phyloP scores from a whole-genome alignment of 2,797 vertebrate genomes.

The Sebastiscus albofasciatus region DNA sequence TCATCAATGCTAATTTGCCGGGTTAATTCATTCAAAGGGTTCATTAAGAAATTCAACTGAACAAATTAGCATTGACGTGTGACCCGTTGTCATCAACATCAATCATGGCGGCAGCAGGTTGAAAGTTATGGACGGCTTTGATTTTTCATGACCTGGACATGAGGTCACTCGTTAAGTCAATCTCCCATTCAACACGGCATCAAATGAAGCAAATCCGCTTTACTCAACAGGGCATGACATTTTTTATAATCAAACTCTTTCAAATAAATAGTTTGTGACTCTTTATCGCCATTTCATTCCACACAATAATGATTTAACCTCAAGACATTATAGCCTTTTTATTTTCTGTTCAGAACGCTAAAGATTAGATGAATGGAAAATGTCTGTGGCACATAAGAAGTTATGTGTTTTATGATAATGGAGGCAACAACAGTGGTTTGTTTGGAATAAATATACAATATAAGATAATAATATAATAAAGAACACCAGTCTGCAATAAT shows the following conservation, averaged over 20 bases:
- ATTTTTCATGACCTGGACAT: slow-evolving; percentile 58
- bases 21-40: slow-evolving; percentile 59
- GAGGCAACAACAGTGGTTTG: not conserved
- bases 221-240: not conserved
- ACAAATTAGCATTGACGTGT: slow-evolving; percentile 56
- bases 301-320: not conserved
- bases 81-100: slow-evolving; percentile 51
- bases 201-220: slow-evolving; percentile 26
- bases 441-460: not conserved
- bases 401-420: not conserved
- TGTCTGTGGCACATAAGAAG: not conserved
- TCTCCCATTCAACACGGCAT: slow-evolving; percentile 5
- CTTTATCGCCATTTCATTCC: not conserved
- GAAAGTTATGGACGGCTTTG: slow-evolving; percentile 52
- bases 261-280: not conserved
- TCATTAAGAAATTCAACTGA: slow-evolving; percentile 60
- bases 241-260: not conserved
- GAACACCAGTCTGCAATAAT: not conserved
- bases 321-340: not conserved
- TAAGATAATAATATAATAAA: not conserved
- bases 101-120: slow-evolving; percentile 46
- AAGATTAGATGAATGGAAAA: not conserved
- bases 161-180: slow-evolving; percentile 37
- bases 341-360: not conserved
- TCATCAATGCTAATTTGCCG: slow-evolving; percentile 56